Evolutionary conservation across 2,888 invertebrate genomes (phyloP), one percentile per base, ranked within the genome.

Genomic region (Eristalis pertinax): DNA sequence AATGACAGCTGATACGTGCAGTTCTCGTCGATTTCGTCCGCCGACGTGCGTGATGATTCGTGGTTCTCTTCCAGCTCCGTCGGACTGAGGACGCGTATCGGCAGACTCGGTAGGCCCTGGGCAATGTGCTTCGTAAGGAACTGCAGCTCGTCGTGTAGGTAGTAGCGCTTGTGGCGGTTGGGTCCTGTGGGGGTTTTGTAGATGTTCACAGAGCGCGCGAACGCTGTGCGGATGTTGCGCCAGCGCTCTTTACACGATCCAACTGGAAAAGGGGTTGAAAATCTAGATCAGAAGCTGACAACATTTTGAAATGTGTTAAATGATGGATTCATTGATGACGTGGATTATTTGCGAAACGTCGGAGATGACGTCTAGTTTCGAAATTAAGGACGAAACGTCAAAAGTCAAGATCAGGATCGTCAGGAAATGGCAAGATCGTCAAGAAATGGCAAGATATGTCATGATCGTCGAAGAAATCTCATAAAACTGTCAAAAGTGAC

Each of bases 201-300:
- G 0, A 92, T 90, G 63, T 91, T 92, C 3, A 92, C 91, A 11
- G 92, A 92, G 24, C 92, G 90, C 0, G 92, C 92, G 69, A 91
- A 92, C 7, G 92, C 92, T 3, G 91, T 91, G 60, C 92, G 92
- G 60, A 92, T 92, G 69, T 92, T 92, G 24, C 92, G 90, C 90
- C 92, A 92, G 35, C 92, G 92, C 70, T 92, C 91, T 69, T 92
- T 92, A 75, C 92, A 92, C 0, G 89, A 91, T 0, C 90, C 89
- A 56, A 92, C 92, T 92, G 74, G 38, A 38, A 38, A 13, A 89
- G 78, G 5, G 62, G 43, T 67, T 19, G 0, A 62, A 35, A 38
- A 26, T 63, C 19, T 10, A 11, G 11, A 32, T 22, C 22, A 22
- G 4, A 7, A 22, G 22, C 10, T 58, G 10, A 13, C n/a, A 43